phyloP scores from a whole-genome alignment of 2,113 vertebrate genomes.

The Cyanistes caeruleus region DNA sequence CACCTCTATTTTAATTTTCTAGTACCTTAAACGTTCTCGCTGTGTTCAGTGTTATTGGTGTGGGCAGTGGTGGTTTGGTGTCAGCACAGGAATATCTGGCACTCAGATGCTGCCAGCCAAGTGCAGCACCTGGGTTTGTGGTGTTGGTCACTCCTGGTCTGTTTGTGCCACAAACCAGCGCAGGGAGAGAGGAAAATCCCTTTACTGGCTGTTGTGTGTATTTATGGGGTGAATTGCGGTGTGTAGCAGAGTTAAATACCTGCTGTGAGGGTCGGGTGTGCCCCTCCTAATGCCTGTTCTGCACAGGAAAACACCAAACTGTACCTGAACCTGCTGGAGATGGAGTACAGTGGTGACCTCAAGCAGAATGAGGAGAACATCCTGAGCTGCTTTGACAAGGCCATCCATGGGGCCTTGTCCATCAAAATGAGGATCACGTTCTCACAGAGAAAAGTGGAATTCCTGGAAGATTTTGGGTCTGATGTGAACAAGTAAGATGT shows the following conservation, averaged over 20 bases:
- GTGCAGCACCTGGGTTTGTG: not conserved
- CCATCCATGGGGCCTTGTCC: slow-evolving; percentile 84
- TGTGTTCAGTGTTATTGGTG: fast-evolving
- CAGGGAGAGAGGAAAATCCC: not conserved
- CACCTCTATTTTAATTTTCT: not conserved
- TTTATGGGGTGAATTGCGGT: not conserved
- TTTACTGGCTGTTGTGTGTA: not conserved
- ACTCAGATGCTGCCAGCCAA: not conserved
- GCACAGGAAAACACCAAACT: slow-evolving; percentile 89
- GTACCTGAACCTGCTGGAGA: slow-evolving; percentile 94
- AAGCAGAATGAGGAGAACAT: slow-evolving; percentile 91
- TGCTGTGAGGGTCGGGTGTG: fast-evolving
- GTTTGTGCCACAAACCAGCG: not conserved
- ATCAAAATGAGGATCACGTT: slow-evolving; percentile 90
- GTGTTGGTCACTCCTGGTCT: not conserved
- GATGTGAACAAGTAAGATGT: slow-evolving; percentile 89
- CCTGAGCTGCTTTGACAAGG: slow-evolving; percentile 90
- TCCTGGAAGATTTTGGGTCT: slow-evolving; percentile 97
- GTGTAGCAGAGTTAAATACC: not conserved
- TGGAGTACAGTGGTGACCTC: slow-evolving; percentile 93
- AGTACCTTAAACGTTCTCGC: fast-evolving
- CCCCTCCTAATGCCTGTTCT: not conserved
- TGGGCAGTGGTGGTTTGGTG: not conserved
- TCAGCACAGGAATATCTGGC: not conserved
- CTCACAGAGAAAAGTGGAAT: slow-evolving; percentile 96